Evolutionary conservation across 2,113 vertebrate species (phyloP).

Genomic region (Scalopus aquaticus): DNA sequence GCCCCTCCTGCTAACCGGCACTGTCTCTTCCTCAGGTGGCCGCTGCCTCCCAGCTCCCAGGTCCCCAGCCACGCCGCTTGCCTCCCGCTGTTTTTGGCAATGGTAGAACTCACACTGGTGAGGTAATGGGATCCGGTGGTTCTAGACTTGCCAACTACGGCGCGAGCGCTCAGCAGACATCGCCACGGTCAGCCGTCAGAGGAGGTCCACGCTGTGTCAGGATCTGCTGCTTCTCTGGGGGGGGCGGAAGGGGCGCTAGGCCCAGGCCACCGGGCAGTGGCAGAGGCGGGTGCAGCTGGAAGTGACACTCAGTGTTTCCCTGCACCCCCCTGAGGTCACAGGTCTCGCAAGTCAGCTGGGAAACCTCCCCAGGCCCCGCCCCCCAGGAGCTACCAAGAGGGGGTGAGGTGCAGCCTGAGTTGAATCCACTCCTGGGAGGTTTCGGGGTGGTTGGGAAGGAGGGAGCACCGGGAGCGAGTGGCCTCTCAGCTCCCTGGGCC

Average conservation of each 20-base stretch:
- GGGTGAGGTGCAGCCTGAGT: neutral
- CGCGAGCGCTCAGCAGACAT: constrained; percentile 81
- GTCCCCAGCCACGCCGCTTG: constrained; percentile 11
- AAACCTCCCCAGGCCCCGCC: rapidly evolving
- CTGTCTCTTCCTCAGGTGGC: constrained; percentile 26
- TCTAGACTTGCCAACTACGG: constrained; percentile 99
- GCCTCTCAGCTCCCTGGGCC: neutral
- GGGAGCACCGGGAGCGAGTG: neutral
- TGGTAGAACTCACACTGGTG: constrained; percentile 99
- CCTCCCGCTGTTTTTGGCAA: constrained; percentile 97
- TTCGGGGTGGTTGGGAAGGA: neutral
- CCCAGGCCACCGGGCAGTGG: constrained; percentile 84
- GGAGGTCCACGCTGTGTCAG: rapidly evolving
- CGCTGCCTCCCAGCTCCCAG: neutral
- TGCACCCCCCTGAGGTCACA: constrained; percentile 89
- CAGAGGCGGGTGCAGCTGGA: constrained; percentile 87
- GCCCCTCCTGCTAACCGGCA: neutral
- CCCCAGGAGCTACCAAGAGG: neutral
- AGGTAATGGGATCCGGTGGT: constrained; percentile 99
- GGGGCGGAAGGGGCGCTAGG: neutral
- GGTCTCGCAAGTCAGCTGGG: constrained; percentile 67
- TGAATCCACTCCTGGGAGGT: neutral
- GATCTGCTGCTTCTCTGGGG: neutral
- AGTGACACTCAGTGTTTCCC: constrained; percentile 83
- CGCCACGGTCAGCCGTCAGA: rapidly evolving